Evolutionary conservation across 2,888 invertebrate genomes (phyloP).

Genomic region (Pollenia amentaria): DNA sequence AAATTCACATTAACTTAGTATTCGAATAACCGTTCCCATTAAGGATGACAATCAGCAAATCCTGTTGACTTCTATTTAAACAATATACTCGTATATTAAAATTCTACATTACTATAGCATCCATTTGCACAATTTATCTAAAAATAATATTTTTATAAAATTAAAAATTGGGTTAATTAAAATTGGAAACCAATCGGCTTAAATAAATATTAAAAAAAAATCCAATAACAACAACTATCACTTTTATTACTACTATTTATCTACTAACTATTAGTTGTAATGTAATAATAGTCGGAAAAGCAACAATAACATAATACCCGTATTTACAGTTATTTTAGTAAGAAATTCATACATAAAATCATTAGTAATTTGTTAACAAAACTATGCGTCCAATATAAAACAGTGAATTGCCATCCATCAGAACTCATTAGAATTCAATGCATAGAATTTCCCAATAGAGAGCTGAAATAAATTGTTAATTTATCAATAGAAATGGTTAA

Average conservation of each 20-base stretch:
- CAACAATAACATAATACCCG: neutral
- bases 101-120: neutral
- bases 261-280: neutral
- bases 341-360: slow-evolving; percentile 52
- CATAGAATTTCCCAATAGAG: slow-evolving; percentile 66
- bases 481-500: slow-evolving; percentile 52
- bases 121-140: neutral
- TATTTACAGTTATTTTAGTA: slow-evolving; percentile 58
- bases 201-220: neutral
- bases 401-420: slow-evolving; percentile 38
- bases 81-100: neutral
- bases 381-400: slow-evolving; percentile 16
- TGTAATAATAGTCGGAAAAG: neutral
- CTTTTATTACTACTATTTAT: slow-evolving; percentile 12
- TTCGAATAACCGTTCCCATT: too few relatives aligned
- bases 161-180: slow-evolving; percentile 60
- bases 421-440: slow-evolving; percentile 69
- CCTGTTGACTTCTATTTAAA: neutral
- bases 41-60: too few relatives aligned
- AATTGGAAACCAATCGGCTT: neutral
- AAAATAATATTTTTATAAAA: slow-evolving; percentile 33
- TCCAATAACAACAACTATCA: slow-evolving; percentile 18
- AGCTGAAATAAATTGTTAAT: slow-evolving; percentile 64
- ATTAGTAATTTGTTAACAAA: slow-evolving; percentile 62
- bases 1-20: too few relatives aligned